Evolutionary conservation across 2,797 vertebrate species (phyloP).

Genomic region (Dicrostonyx torquatus): DNA sequence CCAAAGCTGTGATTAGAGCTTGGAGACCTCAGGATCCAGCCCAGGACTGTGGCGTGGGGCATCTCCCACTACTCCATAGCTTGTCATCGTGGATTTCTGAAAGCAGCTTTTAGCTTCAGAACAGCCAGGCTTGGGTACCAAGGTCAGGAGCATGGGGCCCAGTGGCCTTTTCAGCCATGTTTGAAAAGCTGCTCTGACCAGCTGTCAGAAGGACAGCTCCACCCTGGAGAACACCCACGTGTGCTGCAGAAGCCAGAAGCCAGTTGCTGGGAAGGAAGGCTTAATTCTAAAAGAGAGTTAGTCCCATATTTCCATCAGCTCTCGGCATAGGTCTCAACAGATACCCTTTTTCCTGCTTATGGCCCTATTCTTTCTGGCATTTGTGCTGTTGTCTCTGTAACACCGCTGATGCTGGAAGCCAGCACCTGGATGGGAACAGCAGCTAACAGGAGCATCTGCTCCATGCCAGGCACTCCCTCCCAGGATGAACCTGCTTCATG

Average conservation of each 20-base stretch:
- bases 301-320: background rate
- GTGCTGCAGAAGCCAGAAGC: background rate
- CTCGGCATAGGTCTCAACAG: background rate
- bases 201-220: constrained; percentile 40
- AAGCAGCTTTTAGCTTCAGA: constrained; percentile 12
- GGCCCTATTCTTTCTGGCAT: background rate
- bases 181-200: constrained; percentile 50
- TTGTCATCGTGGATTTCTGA: constrained; percentile 1
- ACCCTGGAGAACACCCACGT: background rate
- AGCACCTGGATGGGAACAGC: background rate
- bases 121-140: background rate
- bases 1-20: constrained; percentile 32
- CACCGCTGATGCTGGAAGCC: background rate
- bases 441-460: background rate
- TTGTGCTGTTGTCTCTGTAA: background rate
- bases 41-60: background rate
- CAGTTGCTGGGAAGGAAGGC: background rate
- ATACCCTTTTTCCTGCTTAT: background rate
- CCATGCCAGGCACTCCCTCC: background rate
- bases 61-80: background rate
- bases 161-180: background rate
- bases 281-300: background rate
- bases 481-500: background rate
- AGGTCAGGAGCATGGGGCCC: background rate
- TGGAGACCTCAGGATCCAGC: background rate